phyloP scores from a whole-genome alignment of 2,797 vertebrate genomes.

The Aulostomus chinensis region DNA sequence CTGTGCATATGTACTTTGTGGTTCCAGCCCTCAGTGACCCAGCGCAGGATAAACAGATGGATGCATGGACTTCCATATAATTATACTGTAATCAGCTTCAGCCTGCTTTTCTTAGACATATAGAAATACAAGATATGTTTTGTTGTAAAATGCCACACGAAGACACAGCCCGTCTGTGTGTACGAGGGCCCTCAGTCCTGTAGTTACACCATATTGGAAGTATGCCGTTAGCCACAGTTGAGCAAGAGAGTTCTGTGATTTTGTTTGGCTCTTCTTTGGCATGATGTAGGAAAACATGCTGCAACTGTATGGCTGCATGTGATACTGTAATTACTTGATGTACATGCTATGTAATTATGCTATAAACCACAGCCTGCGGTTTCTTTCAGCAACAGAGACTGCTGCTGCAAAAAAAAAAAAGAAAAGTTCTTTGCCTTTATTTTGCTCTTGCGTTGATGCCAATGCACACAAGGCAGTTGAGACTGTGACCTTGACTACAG shows the following conservation, averaged over 20 bases:
- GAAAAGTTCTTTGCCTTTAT: too few species aligned
- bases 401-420: too few species aligned
- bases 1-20: background rate
- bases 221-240: conserved; percentile 23
- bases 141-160: background rate
- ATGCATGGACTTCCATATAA: conserved; percentile 18
- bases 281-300: conserved; percentile 37
- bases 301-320: conserved; percentile 29
- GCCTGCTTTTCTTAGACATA: conserved; percentile 9
- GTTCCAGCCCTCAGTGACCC: conserved; percentile 18
- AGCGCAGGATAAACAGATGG: conserved; percentile 22
- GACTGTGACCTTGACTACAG: too few species aligned
- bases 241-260: conserved; percentile 8
- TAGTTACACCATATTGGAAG: conserved; percentile 23
- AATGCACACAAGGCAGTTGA: too few species aligned
- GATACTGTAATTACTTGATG: conserved; percentile 55
- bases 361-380: conserved; percentile 34
- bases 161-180: conserved; percentile 12
- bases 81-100: conserved; percentile 33
- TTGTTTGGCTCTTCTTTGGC: conserved; percentile 30
- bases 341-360: conserved; percentile 45
- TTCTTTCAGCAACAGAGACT: too few species aligned
- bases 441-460: too few species aligned
- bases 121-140: conserved; percentile 29
- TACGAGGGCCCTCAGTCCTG: background rate